Evolutionary conservation across 2,888 invertebrate species (phyloP).

Genomic region (Stenurella melanura): DNA sequence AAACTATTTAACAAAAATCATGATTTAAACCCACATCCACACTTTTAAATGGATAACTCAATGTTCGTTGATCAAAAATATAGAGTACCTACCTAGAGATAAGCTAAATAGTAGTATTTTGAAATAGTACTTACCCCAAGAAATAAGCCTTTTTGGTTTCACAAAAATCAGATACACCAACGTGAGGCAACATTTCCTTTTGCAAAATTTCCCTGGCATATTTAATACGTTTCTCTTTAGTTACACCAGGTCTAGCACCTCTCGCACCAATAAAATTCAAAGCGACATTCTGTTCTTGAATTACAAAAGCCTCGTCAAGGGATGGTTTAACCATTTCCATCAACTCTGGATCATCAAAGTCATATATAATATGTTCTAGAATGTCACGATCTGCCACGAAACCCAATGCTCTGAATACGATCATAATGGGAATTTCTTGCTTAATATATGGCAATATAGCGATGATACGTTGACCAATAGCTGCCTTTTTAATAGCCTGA

Average conservation of each 20-base stretch:
- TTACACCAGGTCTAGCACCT: constrained; percentile 98
- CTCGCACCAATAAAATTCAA: constrained; percentile 98
- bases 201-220: constrained; percentile 99
- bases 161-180: constrained; percentile 99
- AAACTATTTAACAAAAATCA: no score
- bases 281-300: constrained; percentile 99
- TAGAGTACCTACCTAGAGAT: neutral
- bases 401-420: constrained; percentile 97
- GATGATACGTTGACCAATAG: constrained; percentile 98
- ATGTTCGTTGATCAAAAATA: no score
- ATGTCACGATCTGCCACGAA: constrained; percentile 99
- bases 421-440: constrained; percentile 99
- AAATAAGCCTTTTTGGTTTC: constrained; percentile 99
- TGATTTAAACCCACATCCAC: no score
- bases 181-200: constrained; percentile 99
- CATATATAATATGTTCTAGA: constrained; percentile 99
- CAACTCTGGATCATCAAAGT: constrained; percentile 99
- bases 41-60: no score
- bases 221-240: constrained; percentile 98
- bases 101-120: neutral
- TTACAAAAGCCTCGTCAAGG: constrained; percentile 98
- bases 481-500: constrained; percentile 98
- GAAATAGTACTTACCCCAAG: constrained; percentile 78
- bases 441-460: constrained; percentile 99
- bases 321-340: constrained; percentile 99